A percentile compares a stretch with the other conserved stretches of the same genome.
Evolutionary conservation across 1,140 invertebrate species (phyloP).

Genomic region (Cydia fagiglandana): DNA sequence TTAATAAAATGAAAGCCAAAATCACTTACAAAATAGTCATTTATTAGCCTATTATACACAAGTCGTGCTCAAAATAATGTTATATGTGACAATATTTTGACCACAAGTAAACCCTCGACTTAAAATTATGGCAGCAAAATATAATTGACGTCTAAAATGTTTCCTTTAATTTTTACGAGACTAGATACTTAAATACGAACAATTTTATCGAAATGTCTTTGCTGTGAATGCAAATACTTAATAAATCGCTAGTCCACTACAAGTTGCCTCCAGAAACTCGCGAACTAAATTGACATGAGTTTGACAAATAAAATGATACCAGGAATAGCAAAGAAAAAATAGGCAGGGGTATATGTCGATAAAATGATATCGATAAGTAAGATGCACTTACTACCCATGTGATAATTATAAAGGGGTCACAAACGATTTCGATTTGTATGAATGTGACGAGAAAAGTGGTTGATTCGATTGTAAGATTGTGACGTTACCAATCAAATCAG

Average conservation of each 20-base stretch:
- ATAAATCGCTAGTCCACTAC: background rate
- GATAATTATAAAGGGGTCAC: no score
- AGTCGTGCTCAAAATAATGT: slow-evolving; percentile 74
- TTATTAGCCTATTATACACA: slow-evolving; percentile 38
- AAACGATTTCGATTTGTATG: no score
- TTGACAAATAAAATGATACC: no score
- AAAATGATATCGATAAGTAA: no score
- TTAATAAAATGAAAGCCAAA: slow-evolving; percentile 27
- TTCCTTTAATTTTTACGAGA: slow-evolving; percentile 33
- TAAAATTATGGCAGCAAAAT: slow-evolving; percentile 59
- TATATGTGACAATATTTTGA: slow-evolving; percentile 58
- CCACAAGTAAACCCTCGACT: slow-evolving; percentile 60
- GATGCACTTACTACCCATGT: no score
- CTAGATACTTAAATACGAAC: slow-evolving; percentile 32
- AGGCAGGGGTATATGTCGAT: no score
- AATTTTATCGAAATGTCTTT: slow-evolving; percentile 5
- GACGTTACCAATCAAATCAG: no score
- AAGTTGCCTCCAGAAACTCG: no score
- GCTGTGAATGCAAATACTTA: background rate
- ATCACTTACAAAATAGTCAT: slow-evolving; percentile 29
- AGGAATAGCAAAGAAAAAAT: no score
- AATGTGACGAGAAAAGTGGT: no score
- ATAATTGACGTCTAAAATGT: slow-evolving; percentile 38
- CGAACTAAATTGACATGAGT: no score
- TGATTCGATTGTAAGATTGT: no score